These are phyloP conservation scores for Timandra comae DNA, from an alignment of 2,888 invertebrate species.

Conservation along the genomic window DNA sequence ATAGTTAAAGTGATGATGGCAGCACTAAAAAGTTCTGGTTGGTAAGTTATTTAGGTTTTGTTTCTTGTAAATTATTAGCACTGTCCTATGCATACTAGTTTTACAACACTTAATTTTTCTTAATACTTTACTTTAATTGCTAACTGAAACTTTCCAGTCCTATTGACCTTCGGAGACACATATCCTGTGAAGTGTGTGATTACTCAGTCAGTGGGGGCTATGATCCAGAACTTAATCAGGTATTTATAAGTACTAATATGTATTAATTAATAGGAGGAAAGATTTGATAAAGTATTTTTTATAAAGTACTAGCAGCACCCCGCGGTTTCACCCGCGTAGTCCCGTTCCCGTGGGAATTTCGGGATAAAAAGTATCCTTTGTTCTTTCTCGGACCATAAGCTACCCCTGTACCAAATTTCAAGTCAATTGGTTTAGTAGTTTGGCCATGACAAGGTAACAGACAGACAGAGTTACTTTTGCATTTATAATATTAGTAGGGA, in stretches of 20 bases:
- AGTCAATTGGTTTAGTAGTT: no score
- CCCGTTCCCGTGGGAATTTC: no score
- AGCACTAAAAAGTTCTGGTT: conserved; percentile 87
- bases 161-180: conserved; percentile 89
- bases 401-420: no score
- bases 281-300: background rate
- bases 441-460: no score
- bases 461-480: no score
- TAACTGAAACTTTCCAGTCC: conserved; percentile 73
- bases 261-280: background rate
- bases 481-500: no score
- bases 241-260: conserved; percentile 16
- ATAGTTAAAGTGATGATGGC: conserved; percentile 90
- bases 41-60: conserved; percentile 66
- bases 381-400: no score
- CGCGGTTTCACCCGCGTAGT: no score
- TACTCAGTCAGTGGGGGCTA: conserved; percentile 92
- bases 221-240: conserved; percentile 88
- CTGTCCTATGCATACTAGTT: no score
- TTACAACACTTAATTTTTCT: background rate
- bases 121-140: conserved; percentile 2
- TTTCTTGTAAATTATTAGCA: no score
- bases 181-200: conserved; percentile 94
- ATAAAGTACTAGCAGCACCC: no score
- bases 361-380: no score